Percentiles rank a stretch among this genome's conserved stretches.
Evolutionary conservation across 2,888 invertebrate genomes (phyloP).

Genomic region (Nephrotoma appendiculata): DNA sequence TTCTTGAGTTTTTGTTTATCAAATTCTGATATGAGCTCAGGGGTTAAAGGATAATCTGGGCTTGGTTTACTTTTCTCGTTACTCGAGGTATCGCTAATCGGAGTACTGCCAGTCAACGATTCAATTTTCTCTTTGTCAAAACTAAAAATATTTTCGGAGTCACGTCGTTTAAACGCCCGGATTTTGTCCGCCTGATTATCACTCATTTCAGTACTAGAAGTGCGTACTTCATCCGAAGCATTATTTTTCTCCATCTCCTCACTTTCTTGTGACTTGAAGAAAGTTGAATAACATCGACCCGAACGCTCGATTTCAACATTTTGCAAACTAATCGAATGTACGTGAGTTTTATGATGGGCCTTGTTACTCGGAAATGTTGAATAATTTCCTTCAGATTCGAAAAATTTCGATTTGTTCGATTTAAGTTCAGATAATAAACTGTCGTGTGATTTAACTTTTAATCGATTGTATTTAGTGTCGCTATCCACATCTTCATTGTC

Average conservation of each 20-base stretch:
- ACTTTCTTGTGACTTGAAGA: neutral
- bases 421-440: slow-evolving; percentile 39
- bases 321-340: slow-evolving; percentile 53
- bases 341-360: slow-evolving; percentile 40
- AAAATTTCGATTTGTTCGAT: slow-evolving; percentile 32
- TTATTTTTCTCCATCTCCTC: neutral
- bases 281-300: neutral
- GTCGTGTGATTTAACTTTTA: slow-evolving; percentile 43
- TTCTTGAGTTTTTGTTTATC: slow-evolving; percentile 35
- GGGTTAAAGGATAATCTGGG: slow-evolving; percentile 36
- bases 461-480: slow-evolving; percentile 19
- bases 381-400: slow-evolving; percentile 44
- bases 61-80: slow-evolving; percentile 42
- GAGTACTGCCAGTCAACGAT: slow-evolving; percentile 43
- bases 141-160: slow-evolving; percentile 55
- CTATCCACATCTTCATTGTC: slow-evolving; percentile 16
- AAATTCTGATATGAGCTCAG: slow-evolving; percentile 45
- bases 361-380: slow-evolving; percentile 47
- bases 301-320: slow-evolving; percentile 55
- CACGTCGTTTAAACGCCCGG: slow-evolving; percentile 43
- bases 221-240: slow-evolving; percentile 9
- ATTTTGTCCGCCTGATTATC: slow-evolving; percentile 24
- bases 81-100: slow-evolving; percentile 27
- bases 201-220: slow-evolving; percentile 22
- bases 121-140: slow-evolving; percentile 64